These are phyloP conservation scores for Aquatica leii DNA, from an alignment of 2,888 invertebrate species.

Conservation along the genomic window DNA sequence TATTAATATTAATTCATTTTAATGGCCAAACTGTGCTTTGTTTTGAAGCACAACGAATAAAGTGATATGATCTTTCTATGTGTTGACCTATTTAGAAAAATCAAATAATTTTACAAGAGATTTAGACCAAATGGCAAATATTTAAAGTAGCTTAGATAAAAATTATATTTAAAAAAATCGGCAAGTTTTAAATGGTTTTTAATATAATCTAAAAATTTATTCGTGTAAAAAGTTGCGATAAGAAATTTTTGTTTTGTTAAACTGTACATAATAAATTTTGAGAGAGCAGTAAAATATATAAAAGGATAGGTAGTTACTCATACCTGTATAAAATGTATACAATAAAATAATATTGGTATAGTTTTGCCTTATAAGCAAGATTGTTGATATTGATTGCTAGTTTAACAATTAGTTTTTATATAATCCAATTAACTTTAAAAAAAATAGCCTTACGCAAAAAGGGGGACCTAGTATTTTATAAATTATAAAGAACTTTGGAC, in stretches of 20 bases:
- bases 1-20: constrained; percentile 16
- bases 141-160: not conserved
- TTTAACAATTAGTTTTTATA: constrained; percentile 21
- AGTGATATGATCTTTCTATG: not conserved
- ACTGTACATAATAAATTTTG: constrained; percentile 2
- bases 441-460: constrained; percentile 27
- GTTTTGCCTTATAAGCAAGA: constrained; percentile 24
- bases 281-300: not conserved
- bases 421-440: constrained; percentile 19
- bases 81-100: constrained; percentile 4
- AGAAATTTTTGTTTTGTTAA: constrained; percentile 1
- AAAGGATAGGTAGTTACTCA: not conserved
- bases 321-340: constrained; percentile 7
- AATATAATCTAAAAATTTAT: not conserved
- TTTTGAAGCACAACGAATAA: not conserved
- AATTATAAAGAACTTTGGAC: constrained; percentile 15
- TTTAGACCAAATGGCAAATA: constrained; percentile 4
- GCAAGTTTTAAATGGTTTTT: not conserved
- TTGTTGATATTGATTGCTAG: constrained; percentile 24
- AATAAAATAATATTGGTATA: constrained; percentile 8
- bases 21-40: not conserved
- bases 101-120: constrained; percentile 1
- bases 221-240: not conserved
- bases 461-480: constrained; percentile 25
- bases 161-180: not conserved